These are phyloP conservation scores for Drosophila imparisetae DNA, from an alignment of 2,888 invertebrate genomes.

Conservation along the genomic window DNA sequence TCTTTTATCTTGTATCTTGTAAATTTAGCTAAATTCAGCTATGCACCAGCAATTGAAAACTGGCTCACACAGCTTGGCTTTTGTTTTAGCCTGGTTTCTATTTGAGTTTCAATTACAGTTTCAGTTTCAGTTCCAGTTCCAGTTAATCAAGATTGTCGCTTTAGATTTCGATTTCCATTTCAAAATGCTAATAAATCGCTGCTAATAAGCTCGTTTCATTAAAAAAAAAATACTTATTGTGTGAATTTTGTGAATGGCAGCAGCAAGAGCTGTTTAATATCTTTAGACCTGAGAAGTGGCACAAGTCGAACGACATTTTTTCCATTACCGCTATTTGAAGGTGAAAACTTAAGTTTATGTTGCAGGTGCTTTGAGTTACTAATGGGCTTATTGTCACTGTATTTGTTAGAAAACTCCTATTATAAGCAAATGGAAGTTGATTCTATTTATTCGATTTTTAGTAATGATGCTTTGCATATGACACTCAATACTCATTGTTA, in stretches of 20 bases:
- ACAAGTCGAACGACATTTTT: constrained; percentile 50
- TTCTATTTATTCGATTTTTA: neutral
- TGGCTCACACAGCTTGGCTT: constrained; percentile 40
- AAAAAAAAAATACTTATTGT: constrained; percentile 61
- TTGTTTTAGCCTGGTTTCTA: constrained; percentile 42
- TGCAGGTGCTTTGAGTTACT: constrained; percentile 1
- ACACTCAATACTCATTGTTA: neutral
- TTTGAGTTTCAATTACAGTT: constrained; percentile 31
- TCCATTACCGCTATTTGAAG: constrained; percentile 33
- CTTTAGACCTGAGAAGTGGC: constrained; percentile 47
- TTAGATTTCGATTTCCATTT: constrained; percentile 69
- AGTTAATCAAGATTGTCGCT: constrained; percentile 69
- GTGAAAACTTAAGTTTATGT: constrained; percentile 43
- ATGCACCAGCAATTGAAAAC: constrained; percentile 40
- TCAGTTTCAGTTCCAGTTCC: constrained; percentile 30
- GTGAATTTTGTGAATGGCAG: constrained; percentile 53
- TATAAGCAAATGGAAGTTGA: neutral
- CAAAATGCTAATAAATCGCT: constrained; percentile 66
- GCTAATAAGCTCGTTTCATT: constrained; percentile 64
- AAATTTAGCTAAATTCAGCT: constrained; percentile 25
- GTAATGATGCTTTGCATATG: neutral
- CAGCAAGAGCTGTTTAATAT: constrained; percentile 14
- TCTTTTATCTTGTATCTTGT: constrained; percentile 38
- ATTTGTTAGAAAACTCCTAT: neutral
- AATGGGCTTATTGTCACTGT: neutral